A percentile compares a stretch with the other conserved stretches of the same genome.
These are phyloP conservation scores for Luehdorfia chinensis DNA, from an alignment of 1,140 invertebrate genomes.

Conservation along the genomic window DNA sequence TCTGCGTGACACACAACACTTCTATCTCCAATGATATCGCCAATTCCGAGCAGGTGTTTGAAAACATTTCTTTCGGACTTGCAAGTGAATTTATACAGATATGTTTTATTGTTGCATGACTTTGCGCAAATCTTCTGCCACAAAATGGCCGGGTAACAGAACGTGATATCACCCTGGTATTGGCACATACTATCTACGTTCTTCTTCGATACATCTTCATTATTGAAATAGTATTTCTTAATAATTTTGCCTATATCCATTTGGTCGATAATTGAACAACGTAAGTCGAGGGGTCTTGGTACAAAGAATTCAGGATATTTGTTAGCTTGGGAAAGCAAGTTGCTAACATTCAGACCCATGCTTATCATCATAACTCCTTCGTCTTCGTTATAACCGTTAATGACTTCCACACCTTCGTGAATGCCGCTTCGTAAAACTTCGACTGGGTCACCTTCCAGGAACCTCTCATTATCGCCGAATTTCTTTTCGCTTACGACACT, in stretches of 20 bases:
- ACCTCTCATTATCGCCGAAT: slow-evolving; percentile 32
- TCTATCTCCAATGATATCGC: slow-evolving; percentile 14
- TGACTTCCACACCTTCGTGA: slow-evolving; percentile 30
- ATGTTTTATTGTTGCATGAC: slow-evolving; percentile 29
- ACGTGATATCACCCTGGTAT: slow-evolving; percentile 23
- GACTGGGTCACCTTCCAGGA: slow-evolving; percentile 22
- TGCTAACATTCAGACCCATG: slow-evolving; percentile 4
- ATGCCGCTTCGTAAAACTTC: slow-evolving; percentile 21
- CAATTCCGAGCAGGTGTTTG: slow-evolving; percentile 5
- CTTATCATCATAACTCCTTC: slow-evolving; percentile 29
- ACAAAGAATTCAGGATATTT: slow-evolving; percentile 32
- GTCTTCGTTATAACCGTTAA: slow-evolving; percentile 22
- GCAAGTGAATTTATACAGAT: slow-evolving; percentile 43
- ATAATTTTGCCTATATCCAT: slow-evolving; percentile 35
- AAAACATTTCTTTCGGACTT: slow-evolving; percentile 37
- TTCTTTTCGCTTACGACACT: slow-evolving; percentile 21
- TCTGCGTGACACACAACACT: slow-evolving; percentile 30
- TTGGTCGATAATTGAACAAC: slow-evolving; percentile 21
- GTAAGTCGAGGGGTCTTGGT: slow-evolving; percentile 23
- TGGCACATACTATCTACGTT: slow-evolving; percentile 23
- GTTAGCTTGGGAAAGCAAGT: slow-evolving; percentile 25
- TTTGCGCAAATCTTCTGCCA: slow-evolving; percentile 28
- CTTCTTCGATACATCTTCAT: slow-evolving; percentile 16
- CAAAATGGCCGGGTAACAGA: slow-evolving; percentile 23
- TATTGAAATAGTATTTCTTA: slow-evolving; percentile 35